phyloP scores from a whole-genome alignment of 1,140 invertebrate species.

The Portunus trituberculatus region DNA sequence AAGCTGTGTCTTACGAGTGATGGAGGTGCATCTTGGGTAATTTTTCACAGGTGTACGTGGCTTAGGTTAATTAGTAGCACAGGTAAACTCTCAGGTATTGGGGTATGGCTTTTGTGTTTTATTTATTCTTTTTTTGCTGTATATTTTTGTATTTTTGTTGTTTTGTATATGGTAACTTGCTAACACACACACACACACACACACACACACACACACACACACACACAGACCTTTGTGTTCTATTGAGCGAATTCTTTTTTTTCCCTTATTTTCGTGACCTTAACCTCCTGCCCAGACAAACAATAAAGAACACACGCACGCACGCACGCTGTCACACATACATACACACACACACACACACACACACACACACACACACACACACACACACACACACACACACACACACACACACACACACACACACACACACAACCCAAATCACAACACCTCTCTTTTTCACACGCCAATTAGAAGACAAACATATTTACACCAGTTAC shows the following conservation, averaged over 20 bases:
- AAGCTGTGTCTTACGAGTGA: too few relatives aligned
- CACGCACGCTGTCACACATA: not conserved
- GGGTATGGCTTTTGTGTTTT: not conserved
- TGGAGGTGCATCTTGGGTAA: too few relatives aligned
- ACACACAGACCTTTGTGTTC: not conserved
- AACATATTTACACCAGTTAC: too few relatives aligned
- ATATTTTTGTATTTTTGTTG: too few relatives aligned
- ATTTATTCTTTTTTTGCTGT: too few relatives aligned
- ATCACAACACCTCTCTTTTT: too few relatives aligned
- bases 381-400: constrained; percentile 4
- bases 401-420: too few relatives aligned
- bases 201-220: not conserved
- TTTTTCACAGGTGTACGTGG: not conserved
- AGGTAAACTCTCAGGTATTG: not conserved
- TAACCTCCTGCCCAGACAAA: not conserved
- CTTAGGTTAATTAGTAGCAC: not conserved
- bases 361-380: constrained; percentile 11
- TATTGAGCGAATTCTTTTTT: not conserved
- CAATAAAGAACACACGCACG: not conserved
- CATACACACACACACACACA: not conserved
- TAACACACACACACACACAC: too few relatives aligned
- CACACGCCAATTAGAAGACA: too few relatives aligned
- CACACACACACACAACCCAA: too few relatives aligned
- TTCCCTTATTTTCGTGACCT: not conserved
- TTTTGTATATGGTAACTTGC: too few relatives aligned